phyloP scores from a whole-genome alignment of 1,140 invertebrate genomes.

The Diorhabda elongata region DNA sequence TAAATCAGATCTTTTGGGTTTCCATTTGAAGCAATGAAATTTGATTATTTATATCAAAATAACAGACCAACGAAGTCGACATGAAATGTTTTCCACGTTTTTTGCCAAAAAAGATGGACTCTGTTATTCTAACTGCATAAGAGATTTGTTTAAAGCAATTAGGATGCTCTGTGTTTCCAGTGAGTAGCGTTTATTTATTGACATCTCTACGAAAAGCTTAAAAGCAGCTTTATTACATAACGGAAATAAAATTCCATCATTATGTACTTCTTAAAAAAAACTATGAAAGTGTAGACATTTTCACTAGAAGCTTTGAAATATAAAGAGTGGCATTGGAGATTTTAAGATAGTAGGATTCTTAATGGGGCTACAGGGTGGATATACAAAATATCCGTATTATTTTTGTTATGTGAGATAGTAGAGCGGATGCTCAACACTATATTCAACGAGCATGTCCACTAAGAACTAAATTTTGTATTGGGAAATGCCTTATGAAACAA shows the following conservation, averaged over 20 bases:
- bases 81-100: constrained; percentile 7
- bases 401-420: too few species aligned
- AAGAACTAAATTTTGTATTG: constrained; percentile 41
- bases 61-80: constrained; percentile 1
- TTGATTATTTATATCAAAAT: too few species aligned
- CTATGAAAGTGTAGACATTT: not conserved
- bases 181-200: constrained; percentile 40
- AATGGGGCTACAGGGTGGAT: too few species aligned
- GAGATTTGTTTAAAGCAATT: constrained; percentile 17
- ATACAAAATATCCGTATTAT: too few species aligned
- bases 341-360: too few species aligned
- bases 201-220: constrained; percentile 36
- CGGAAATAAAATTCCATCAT: constrained; percentile 40
- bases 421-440: too few species aligned
- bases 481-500: constrained; percentile 38
- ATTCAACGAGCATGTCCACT: not conserved
- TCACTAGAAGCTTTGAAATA: constrained; percentile 4
- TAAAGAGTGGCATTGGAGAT: not conserved
- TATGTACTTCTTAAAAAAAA: constrained; percentile 13
- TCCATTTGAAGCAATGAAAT: too few species aligned
- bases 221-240: constrained; percentile 44
- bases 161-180: constrained; percentile 21
- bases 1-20: constrained; percentile 35
- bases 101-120: not conserved
- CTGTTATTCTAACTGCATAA: constrained; percentile 17